A percentile compares a stretch with the other conserved stretches of the same genome.
These are phyloP conservation scores for Anolis carolinensis DNA, from an alignment of 2,113 vertebrate genomes.

Conservation along the genomic window DNA sequence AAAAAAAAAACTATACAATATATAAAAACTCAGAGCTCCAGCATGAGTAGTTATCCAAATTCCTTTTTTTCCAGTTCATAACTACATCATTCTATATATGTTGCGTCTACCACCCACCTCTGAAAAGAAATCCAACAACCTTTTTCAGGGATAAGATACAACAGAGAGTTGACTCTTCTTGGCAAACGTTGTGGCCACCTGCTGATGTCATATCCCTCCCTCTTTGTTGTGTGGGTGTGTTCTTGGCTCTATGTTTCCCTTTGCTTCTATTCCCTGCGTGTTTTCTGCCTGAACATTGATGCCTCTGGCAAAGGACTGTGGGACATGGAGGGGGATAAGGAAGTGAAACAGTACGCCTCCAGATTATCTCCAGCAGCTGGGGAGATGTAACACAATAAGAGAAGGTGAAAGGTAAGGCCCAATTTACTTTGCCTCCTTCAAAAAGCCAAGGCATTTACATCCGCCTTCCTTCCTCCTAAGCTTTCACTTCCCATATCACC, in stretches of 20 bases:
- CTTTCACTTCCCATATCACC: slow-evolving; percentile 9
- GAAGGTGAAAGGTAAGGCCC: slow-evolving; percentile 25
- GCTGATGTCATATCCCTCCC: slow-evolving; percentile 7
- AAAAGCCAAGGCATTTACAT: background rate
- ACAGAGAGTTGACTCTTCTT: background rate
- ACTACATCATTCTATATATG: background rate
- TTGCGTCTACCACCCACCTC: background rate
- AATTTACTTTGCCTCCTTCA: slow-evolving; percentile 8
- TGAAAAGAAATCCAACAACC: background rate
- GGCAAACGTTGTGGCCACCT: background rate
- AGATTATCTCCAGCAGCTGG: slow-evolving; percentile 26
- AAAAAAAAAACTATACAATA: no score
- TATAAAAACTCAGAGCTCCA: no score
- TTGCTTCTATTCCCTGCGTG: background rate
- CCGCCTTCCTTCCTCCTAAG: slow-evolving; percentile 6
- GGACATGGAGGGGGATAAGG: background rate
- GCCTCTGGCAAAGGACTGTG: slow-evolving; percentile 16
- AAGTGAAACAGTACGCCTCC: slow-evolving; percentile 19
- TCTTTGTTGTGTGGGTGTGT: slow-evolving; percentile 9
- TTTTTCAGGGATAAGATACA: background rate
- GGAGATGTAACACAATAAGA: slow-evolving; percentile 13
- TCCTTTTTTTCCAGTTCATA: background rate
- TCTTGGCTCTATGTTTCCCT: slow-evolving; percentile 5
- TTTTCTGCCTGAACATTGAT: slow-evolving; percentile 15
- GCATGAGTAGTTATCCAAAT: background rate